Evolutionary conservation across 2,888 invertebrate genomes (phyloP).

Genomic region (Caenorhabditis uteleia): DNA sequence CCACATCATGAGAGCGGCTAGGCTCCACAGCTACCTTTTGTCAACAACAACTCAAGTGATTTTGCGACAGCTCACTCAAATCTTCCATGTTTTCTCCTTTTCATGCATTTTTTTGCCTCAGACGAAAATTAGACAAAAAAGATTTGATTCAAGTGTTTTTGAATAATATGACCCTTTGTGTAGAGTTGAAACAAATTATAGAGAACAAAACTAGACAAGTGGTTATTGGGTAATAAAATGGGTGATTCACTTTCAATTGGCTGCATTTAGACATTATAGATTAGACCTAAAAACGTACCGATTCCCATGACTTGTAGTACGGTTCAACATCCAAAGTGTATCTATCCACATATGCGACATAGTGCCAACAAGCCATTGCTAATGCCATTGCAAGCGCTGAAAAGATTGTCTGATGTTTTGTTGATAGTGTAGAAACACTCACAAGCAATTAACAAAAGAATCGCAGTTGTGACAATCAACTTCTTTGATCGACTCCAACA

Average conservation of each 20-base stretch:
- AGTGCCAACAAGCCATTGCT: constrained; percentile 83
- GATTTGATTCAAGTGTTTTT: too few relatives aligned
- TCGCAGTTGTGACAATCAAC: constrained; percentile 90
- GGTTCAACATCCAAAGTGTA: constrained; percentile 91
- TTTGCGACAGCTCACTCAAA: too few relatives aligned
- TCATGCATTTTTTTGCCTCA: too few relatives aligned
- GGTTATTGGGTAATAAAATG: too few relatives aligned
- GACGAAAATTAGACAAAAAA: too few relatives aligned
- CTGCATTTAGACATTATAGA: too few relatives aligned
- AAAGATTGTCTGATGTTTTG: constrained; percentile 7
- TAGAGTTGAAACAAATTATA: not conserved
- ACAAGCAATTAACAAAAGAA: constrained; percentile 87
- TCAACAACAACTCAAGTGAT: too few relatives aligned
- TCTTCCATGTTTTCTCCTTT: too few relatives aligned
- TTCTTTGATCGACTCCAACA: constrained; percentile 94
- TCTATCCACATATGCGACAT: constrained; percentile 85
- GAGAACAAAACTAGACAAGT: too few relatives aligned
- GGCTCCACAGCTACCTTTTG: too few relatives aligned
- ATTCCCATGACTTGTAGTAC: constrained; percentile 86
- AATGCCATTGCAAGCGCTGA: constrained; percentile 80
- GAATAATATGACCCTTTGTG: not conserved
- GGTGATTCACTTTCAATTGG: too few relatives aligned
- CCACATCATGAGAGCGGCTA: too few relatives aligned
- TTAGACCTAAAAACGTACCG: constrained; percentile 66
- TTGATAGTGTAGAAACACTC: constrained; percentile 71